These are phyloP conservation scores for Sapayoa aenigma DNA, from an alignment of 2,113 vertebrate genomes.

Conservation along the genomic window DNA sequence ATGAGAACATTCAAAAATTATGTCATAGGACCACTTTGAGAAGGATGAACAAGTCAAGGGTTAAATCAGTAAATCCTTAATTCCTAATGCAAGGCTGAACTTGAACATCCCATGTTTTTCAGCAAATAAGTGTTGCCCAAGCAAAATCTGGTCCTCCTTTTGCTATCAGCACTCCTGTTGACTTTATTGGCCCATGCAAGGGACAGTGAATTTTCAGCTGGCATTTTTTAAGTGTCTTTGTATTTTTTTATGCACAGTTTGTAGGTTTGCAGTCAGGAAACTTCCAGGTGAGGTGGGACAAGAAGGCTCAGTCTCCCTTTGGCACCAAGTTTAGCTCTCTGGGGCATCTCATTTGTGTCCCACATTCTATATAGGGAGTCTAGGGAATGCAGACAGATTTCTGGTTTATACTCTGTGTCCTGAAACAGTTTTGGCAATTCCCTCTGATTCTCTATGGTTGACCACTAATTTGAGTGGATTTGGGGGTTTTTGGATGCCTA, in stretches of 20 bases:
- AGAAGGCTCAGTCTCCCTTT: not conserved
- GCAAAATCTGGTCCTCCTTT: not conserved
- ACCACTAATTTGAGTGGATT: not conserved
- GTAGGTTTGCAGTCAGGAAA: not conserved
- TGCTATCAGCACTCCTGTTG: not conserved
- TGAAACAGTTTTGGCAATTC: not conserved
- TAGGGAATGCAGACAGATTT: not conserved
- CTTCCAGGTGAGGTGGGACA: not conserved
- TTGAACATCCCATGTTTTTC: not conserved
- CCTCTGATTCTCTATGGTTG: not conserved
- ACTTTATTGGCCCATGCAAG: not conserved
- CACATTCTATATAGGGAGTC: not conserved
- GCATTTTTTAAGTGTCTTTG: not conserved
- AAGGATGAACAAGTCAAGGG: conserved; percentile 46
- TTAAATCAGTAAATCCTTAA: conserved; percentile 48
- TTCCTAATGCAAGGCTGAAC: not conserved
- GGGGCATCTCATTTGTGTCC: not conserved
- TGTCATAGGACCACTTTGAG: conserved; percentile 42
- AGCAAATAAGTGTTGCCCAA: not conserved
- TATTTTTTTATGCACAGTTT: not conserved
- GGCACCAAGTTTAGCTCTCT: not conserved
- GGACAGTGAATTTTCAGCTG: not conserved
- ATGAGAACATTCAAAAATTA: conserved; percentile 24
- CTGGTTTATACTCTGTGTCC: not conserved
- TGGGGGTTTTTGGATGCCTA: not conserved